Conservation (phyloP, 1,140 invertebrate species). For the Drosophila melanogaster region Release_6_plus_ISO1_MT NC_004354.4:19080001-19080500, state of each 20-base stretch:
- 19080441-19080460: no score
- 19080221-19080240: background rate
- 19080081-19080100: conserved; percentile 60
- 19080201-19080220: background rate
- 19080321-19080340: no score
- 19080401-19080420: no score
- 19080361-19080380: no score
- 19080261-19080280: no score
- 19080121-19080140: conserved; percentile 29
- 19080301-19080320: no score
- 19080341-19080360: no score
- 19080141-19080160: conserved; percentile 28
- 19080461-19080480: no score
- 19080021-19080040: background rate
- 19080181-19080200: background rate
- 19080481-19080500: background rate
- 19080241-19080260: no score
- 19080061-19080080: conserved; percentile 42
- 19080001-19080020: conserved; percentile 34
- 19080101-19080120: conserved; percentile 26
- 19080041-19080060: conserved; percentile 2
- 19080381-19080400: no score
- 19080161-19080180: conserved; percentile 24
- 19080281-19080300: no score
- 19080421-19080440: no score